A percentile compares a stretch with the other conserved stretches of the same genome.
phyloP scores from a whole-genome alignment of 2,113 vertebrate genomes.

The Penelope pileata region DNA sequence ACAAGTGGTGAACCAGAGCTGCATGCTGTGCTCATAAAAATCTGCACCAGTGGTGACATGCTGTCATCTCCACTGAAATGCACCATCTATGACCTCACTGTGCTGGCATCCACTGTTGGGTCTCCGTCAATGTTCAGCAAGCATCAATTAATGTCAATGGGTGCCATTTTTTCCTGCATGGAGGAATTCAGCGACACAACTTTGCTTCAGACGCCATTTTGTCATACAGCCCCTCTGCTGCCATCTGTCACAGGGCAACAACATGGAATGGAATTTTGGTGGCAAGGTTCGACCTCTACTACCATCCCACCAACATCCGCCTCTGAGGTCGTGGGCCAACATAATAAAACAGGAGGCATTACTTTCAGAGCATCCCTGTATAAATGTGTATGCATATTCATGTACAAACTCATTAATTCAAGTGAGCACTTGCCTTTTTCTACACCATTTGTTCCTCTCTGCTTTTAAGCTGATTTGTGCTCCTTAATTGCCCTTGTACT shows the following conservation, averaged over 20 bases:
- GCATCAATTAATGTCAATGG: no score
- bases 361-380: not conserved
- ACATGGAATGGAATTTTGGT: not conserved
- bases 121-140: no score
- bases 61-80: no score
- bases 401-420: constrained; percentile 58
- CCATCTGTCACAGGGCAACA: not conserved
- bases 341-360: not conserved
- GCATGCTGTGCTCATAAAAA: no score
- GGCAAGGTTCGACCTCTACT: not conserved
- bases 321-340: not conserved
- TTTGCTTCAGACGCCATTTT: no score
- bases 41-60: no score
- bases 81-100: no score
- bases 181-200: not conserved
- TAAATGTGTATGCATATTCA: not conserved
- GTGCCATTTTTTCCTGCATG: no score
- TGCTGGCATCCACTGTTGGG: no score
- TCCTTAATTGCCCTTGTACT: constrained; percentile 64
- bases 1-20: no score
- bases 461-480: constrained; percentile 64
- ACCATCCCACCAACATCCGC: not conserved
- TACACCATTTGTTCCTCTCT: constrained; percentile 35
- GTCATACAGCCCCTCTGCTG: not conserved
- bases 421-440: constrained; percentile 31